A percentile compares a stretch with the other conserved stretches of the same genome.
Evolutionary conservation across 2,113 vertebrate genomes (phyloP).

Genomic region (Empidonax alnorum): DNA sequence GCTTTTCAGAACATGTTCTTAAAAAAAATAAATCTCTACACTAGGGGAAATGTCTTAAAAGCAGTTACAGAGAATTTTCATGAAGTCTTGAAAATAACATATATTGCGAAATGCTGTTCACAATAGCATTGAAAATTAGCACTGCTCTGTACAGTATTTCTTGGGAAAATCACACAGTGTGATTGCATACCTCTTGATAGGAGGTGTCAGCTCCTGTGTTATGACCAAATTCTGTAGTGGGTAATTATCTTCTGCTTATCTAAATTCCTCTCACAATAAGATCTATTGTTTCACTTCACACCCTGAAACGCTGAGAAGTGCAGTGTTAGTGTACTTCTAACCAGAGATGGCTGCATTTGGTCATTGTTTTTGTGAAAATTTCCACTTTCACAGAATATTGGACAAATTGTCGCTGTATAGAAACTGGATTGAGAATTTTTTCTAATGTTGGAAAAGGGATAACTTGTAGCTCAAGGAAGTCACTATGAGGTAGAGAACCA

Average conservation of each 20-base stretch:
- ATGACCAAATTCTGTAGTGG: conserved; percentile 10
- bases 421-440: background rate
- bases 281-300: conserved; percentile 30
- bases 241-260: conserved; percentile 56
- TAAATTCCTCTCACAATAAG: conserved; percentile 55
- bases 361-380: background rate
- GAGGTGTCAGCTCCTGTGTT: conserved; percentile 32
- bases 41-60: conserved; percentile 66
- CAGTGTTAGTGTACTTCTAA: background rate
- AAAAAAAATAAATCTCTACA: conserved; percentile 35
- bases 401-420: background rate
- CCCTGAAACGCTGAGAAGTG: background rate
- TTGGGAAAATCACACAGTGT: conserved; percentile 5
- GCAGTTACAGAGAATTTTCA: conserved; percentile 56
- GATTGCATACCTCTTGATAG: conserved; percentile 45
- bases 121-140: conserved; percentile 46
- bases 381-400: background rate
- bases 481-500: background rate
- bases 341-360: background rate
- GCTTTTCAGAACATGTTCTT: conserved; percentile 70
- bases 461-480: background rate
- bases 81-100: conserved; percentile 62
- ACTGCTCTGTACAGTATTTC: background rate
- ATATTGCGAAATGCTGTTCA: conserved; percentile 37
- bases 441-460: background rate